Evolutionary conservation across 53 echinoderm and acorn worm genomes (phyloP).

Genomic region (Pentamera pediparva): DNA sequence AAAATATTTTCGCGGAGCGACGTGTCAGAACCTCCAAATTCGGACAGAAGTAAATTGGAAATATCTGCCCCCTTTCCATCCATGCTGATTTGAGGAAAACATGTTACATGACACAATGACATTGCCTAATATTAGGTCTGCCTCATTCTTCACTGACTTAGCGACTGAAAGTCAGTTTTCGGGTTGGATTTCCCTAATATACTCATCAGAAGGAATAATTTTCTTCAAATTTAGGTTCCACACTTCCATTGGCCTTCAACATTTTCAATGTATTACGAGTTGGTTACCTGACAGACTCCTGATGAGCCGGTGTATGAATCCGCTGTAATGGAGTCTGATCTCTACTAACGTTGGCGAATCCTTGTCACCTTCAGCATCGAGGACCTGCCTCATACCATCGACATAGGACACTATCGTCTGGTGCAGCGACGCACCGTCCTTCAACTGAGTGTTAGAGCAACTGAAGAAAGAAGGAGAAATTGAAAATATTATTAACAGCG

Average conservation of each 20-base stretch:
- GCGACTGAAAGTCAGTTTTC: too few species aligned
- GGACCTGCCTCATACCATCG: constrained; percentile 83
- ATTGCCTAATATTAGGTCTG: too few species aligned
- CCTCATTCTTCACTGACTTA: too few species aligned
- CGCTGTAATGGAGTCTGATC: constrained; percentile 96
- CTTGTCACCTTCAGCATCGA: constrained; percentile 96
- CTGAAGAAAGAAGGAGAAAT: constrained; percentile 15
- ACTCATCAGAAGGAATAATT: too few species aligned
- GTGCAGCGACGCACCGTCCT: constrained; percentile 65
- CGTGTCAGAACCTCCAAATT: too few species aligned
- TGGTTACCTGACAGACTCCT: constrained; percentile 84
- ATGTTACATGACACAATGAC: too few species aligned
- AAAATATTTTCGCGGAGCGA: too few species aligned
- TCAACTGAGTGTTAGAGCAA: constrained; percentile 58
- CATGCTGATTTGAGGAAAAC: too few species aligned
- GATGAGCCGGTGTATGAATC: constrained; percentile 75
- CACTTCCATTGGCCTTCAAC: neutral
- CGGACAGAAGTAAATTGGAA: too few species aligned
- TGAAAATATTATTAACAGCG: neutral
- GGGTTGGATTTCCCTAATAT: too few species aligned
- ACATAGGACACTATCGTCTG: constrained; percentile 73
- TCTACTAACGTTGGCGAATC: constrained; percentile 87
- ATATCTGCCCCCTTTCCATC: too few species aligned
- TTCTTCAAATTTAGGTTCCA: too few species aligned
- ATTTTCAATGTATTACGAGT: neutral